A percentile compares a stretch with the other conserved stretches of the same genome.
Conservation (phyloP, 2,113 vertebrate species). For the Pteropus alecto region DNA sequence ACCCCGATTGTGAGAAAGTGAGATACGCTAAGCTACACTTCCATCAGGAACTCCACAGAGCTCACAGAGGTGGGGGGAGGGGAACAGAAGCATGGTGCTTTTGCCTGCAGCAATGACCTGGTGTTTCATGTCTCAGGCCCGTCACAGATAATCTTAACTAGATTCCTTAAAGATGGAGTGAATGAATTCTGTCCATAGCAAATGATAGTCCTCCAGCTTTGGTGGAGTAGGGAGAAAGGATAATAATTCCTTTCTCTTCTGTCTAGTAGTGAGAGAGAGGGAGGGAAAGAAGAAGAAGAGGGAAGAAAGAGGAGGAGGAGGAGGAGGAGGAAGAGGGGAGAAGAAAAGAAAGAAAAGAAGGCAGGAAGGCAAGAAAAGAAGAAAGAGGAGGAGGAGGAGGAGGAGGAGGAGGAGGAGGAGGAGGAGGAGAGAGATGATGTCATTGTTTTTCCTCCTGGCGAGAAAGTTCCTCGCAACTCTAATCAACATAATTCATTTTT, state of each 20-base stretch:
- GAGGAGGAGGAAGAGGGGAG: too few species aligned
- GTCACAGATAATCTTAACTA: neutral
- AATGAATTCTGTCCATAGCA: neutral
- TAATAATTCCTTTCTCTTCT: neutral
- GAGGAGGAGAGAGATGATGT: neutral
- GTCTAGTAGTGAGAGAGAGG: neutral
- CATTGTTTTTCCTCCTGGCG: neutral
- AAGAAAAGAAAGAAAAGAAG: too few species aligned
- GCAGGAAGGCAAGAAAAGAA: neutral
- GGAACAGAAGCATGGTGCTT: neutral
- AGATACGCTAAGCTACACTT: neutral
- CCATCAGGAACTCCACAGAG: neutral
- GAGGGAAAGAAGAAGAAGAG: neutral
- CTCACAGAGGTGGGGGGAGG: too few species aligned
- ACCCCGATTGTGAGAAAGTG: neutral
- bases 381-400: neutral
- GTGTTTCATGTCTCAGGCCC: neutral
- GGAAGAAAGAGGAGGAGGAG: neutral
- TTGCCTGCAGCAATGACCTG: neutral
- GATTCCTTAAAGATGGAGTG: neutral
- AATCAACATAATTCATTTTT: conserved; percentile 27
- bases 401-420: too few species aligned
- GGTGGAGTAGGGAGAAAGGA: neutral
- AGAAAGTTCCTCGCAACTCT: conserved; percentile 31
- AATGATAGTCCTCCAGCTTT: neutral